Base-by-base conservation (phyloP, 2,888 invertebrate genomes). In the Punctoribates punctum region DNA sequence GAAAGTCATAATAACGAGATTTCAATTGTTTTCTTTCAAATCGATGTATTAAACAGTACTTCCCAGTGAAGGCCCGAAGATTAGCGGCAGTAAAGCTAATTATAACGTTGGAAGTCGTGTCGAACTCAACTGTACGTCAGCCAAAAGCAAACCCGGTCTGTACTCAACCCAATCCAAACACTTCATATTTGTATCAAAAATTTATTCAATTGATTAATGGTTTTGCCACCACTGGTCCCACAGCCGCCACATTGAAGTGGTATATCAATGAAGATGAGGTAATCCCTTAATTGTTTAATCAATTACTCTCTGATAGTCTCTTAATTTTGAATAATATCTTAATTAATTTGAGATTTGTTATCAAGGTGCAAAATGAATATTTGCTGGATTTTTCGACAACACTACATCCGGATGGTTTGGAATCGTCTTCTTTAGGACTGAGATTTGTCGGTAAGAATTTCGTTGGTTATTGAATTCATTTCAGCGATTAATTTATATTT, bases 221-320 rank as follows among this genome's bases (percentile, higher is more conserved):
- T n/a, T 67, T 27, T 67, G 29, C n/a, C 29, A 34, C 38, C n/a
- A 67, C 25, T n/a, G 9, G 15, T 23, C 3, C 1, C 27, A 4
- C 20, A 65, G 89, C 90, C 42, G 90, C 91, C 29, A 89, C 90
- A 82, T 88, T 91, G 83, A 90, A 90, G 75, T 91, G 91, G 91
- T 88, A 90, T 82, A 88, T 91, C 83, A 91, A 91, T 83, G 89
- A 89, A 76, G 87, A 88, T 82, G 89, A 89, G 88, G 90, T 90
- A 85, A 54, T 1, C 34, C 27, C 54, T 73, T 73, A 73, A 73
- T 51, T 73, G 25, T 17, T 3, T 17, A 15, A 3, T 20, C 46
- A 73, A 42, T 67, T 67, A 6, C 5, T 15, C 8, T 34, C 17
- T 67, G 25, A 62, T 17, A 4, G 15, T 20, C 5, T 25, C 29